Base-by-base conservation (phyloP, 1,140 invertebrate species). In the Euura saliciscinereae region DNA sequence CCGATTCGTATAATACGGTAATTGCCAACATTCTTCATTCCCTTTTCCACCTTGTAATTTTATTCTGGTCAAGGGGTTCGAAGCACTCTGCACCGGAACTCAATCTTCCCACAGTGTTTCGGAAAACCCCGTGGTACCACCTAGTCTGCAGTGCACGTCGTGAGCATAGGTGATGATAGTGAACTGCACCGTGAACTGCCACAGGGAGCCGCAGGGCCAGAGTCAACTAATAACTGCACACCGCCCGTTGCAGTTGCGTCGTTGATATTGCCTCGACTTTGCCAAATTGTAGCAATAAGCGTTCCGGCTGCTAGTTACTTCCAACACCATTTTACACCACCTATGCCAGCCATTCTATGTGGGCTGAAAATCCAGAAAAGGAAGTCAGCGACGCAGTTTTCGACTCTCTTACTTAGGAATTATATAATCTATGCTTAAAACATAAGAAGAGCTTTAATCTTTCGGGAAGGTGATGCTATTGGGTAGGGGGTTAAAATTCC, bases 281-380 rank as follows among this genome's bases (percentile, higher is more conserved):
- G 78, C 77, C 75, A 81, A 79, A 82, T 82, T 72, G 80, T 82
- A 74, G 80, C 80, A 82, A 81, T 82, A 82, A 79, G 73, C 73
- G 75, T 75, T 51, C 66, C 46, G 67, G 44, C 73, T 78, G 70
- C 69, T 44, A 69, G 71, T 68, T 71, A 72, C 76, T 69, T 66
- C 72, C 73, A 68, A 72, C 73, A 46, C 66, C 75, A 72, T 71
- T 70, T 67, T 66, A 66, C 28, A 28, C 28, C 28, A 28, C 28
- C 28, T 28, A 28, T 28, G 28, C 28, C 28, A 28, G 28, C 28
- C 28, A 28, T 28, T 28, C 28, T 28, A 28, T 28, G 28, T 28
- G 28, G 28, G 28, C 28, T 28, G 28, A 28, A 28, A 28, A 28
- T 28, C 28, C 28, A 28, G 28, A 1, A 28, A 28, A 28, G 28